These are phyloP conservation scores for Tachysurus fulvidraco DNA, from an alignment of 2,113 vertebrate genomes.

Conservation along the genomic window DNA sequence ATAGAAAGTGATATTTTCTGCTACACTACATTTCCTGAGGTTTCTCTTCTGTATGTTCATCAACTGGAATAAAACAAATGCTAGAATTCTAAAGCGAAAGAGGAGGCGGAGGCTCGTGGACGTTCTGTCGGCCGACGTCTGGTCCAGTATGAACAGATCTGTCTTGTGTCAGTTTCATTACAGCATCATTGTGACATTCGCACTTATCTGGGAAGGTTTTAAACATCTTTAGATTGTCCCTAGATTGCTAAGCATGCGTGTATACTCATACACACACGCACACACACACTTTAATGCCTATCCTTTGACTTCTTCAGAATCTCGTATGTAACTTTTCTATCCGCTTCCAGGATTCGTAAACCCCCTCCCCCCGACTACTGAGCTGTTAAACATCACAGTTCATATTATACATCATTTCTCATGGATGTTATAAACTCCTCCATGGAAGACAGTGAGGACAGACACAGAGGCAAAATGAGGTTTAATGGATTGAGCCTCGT, in stretches of 20 bases:
- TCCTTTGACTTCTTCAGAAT: background rate
- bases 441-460: constrained; percentile 4
- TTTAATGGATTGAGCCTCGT: constrained; percentile 7
- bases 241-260: background rate
- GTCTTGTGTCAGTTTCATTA: too few species aligned
- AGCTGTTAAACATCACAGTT: constrained; percentile 18
- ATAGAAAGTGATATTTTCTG: background rate
- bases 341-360: background rate
- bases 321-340: background rate
- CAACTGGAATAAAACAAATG: too few species aligned
- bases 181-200: background rate
- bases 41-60: background rate
- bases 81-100: too few species aligned
- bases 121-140: too few species aligned
- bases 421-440: background rate
- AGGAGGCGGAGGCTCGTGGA: background rate
- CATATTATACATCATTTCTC: constrained; percentile 55
- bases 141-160: too few species aligned
- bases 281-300: too few species aligned
- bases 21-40: background rate
- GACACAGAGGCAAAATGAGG: constrained; percentile 30
- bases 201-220: background rate
- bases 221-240: background rate
- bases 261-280: background rate
- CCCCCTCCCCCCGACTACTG: background rate